Base-by-base conservation (phyloP, 2,888 invertebrate species). In the Lithophane ornitopus region DNA sequence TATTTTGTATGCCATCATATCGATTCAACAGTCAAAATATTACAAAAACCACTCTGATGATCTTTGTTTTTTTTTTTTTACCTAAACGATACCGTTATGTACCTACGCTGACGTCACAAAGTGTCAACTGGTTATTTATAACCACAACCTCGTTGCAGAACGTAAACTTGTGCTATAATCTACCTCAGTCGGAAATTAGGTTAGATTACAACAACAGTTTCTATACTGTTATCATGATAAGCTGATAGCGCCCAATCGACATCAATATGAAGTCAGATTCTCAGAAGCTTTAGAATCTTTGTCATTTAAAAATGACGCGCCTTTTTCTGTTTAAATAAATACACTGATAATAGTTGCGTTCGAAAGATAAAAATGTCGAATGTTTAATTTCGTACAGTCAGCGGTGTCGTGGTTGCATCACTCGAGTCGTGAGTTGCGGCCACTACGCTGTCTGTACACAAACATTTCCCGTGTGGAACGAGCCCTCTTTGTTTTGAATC, bases 391-490 rank as follows among this genome's bases (percentile, higher is more conserved):
- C 88, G 94, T 94, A 90, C 90, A 87, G 91, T 90, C 82, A 78
- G 81, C 81, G 63, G 85, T 85, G 90, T 80, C 74, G 88, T 85
- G 87, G 92, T 93, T 95, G 95, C 96, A 95, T 93, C 94, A 94
- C 87, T 90, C 78, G 91, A 75, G 84, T 84, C 82, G 84, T 81
- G 88, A 44, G 82, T 74, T 80, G 83, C 90, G 88, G 89, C 83
- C 89, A 81, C 81, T 75, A 75, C 76, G 63, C 75, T 75, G 75
- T 86, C 90, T 88, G 87, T 87, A 92, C 92, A 95, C 93, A 94
- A 94, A 94, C 95, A 94, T 90, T 93, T 93, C 90, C 92, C 90
- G 93, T 92, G 94, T 93, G 94, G 94, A 95, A 95, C 95, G 94
- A 90, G 91, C 90, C 91, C 92, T 91, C 93, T 94, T 95, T 96